Evolutionary conservation across 1,140 invertebrate species (phyloP).

Genomic region (Venustaconcha ellipsiformis): DNA sequence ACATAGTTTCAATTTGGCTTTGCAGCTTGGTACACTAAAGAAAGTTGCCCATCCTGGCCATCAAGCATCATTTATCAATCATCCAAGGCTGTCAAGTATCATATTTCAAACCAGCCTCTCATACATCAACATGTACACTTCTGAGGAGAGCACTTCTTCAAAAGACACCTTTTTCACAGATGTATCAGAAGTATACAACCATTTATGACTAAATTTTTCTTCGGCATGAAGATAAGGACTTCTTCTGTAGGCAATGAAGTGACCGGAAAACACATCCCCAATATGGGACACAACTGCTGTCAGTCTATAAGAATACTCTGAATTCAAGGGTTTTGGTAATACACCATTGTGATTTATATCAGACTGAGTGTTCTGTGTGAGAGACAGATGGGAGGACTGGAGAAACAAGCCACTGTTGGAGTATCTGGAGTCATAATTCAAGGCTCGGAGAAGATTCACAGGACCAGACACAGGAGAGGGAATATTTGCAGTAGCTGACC

Average conservation of each 20-base stretch:
- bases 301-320: constrained; percentile 75
- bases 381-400: constrained; percentile 27
- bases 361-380: constrained; percentile 22
- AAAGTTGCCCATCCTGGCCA: too few relatives aligned
- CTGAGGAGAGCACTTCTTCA: constrained; percentile 65
- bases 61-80: too few relatives aligned
- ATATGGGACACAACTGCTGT: constrained; percentile 90
- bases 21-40: too few relatives aligned
- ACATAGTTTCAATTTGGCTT: too few relatives aligned
- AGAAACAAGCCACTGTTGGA: constrained; percentile 55
- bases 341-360: constrained; percentile 58
- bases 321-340: constrained; percentile 23
- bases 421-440: constrained; percentile 59
- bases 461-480: constrained; percentile 40
- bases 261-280: constrained; percentile 86
- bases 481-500: neutral
- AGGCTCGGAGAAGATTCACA: constrained; percentile 59
- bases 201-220: constrained; percentile 59
- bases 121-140: constrained; percentile 73
- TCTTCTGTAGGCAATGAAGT: constrained; percentile 91
- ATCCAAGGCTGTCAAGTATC: too few relatives aligned
- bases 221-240: constrained; percentile 66
- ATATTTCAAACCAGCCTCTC: constrained; percentile 51
- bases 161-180: constrained; percentile 62
- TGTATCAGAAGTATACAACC: constrained; percentile 71